Conservation (phyloP, 2,888 invertebrate species). For the Pseudococcus viburni region DNA sequence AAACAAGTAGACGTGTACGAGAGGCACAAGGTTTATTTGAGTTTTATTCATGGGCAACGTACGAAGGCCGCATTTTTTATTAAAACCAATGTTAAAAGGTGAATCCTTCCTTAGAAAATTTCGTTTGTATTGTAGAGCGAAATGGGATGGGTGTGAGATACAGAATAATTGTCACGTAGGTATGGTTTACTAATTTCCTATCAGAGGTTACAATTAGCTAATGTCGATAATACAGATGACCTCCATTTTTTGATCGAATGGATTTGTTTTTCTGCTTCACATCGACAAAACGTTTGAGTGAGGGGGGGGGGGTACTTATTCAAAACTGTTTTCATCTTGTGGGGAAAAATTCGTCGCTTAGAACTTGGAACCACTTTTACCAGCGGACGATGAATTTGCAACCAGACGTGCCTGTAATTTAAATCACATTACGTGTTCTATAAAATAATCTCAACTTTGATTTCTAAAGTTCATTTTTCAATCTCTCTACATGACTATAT, state of each 20-base stretch:
- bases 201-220: slow-evolving; percentile 27
- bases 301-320: neutral
- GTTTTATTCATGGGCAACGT: slow-evolving; percentile 32
- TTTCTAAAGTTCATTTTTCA: slow-evolving; percentile 58
- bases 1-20: slow-evolving; percentile 19
- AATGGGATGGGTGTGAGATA: slow-evolving; percentile 33
- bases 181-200: slow-evolving; percentile 32
- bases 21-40: slow-evolving; percentile 35
- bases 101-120: slow-evolving; percentile 46
- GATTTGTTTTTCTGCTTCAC: neutral
- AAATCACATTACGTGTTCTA: slow-evolving; percentile 44
- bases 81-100: slow-evolving; percentile 25
- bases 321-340: neutral
- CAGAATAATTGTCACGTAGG: neutral
- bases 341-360: neutral
- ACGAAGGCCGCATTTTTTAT: slow-evolving; percentile 55
- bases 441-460: slow-evolving; percentile 36
- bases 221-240: slow-evolving; percentile 22
- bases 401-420: slow-evolving; percentile 21
- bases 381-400: neutral
- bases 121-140: neutral
- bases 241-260: neutral
- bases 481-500: slow-evolving; percentile 56
- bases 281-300: neutral
- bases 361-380: neutral